These are phyloP conservation scores for Danaus plexippus DNA, from an alignment of 1,140 invertebrate species.

Conservation along the genomic window DNA sequence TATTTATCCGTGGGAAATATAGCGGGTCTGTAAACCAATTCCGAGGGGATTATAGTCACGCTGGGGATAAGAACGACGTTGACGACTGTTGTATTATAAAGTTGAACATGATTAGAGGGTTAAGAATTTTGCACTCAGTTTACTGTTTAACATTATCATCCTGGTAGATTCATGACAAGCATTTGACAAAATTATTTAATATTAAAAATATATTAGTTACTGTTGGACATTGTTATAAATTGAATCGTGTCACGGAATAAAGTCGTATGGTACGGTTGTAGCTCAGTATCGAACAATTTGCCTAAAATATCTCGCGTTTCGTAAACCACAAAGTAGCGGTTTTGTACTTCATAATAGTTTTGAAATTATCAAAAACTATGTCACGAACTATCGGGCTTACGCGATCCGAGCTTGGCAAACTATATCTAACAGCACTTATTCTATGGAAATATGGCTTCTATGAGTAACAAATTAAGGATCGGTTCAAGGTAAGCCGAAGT, in stretches of 20 bases:
- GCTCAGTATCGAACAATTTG: no score
- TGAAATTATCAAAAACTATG: constrained; percentile 21
- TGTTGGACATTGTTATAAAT: no score
- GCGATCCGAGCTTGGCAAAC: constrained; percentile 14
- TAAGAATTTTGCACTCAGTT: no score
- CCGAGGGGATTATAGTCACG: constrained; percentile 26
- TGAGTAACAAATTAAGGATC: constrained; percentile 1
- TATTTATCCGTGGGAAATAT: constrained; percentile 28
- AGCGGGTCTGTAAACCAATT: constrained; percentile 31
- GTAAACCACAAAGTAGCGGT: constrained; percentile 12
- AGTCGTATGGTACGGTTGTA: no score
- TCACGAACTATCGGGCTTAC: constrained; percentile 16
- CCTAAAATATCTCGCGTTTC: constrained; percentile 11
- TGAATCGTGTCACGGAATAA: no score
- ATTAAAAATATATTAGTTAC: no score
- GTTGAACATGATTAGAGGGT: no score
- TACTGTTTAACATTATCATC: no score
- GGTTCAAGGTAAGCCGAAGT: constrained; percentile 5
- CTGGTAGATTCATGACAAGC: no score
- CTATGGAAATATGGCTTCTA: constrained; percentile 4
- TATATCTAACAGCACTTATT: constrained; percentile 7
- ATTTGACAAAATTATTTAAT: no score
- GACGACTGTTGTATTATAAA: no score
- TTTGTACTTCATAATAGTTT: constrained; percentile 15
- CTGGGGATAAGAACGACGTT: no score